Percentiles rank a stretch among this genome's conserved stretches.
phyloP scores from a whole-genome alignment of 1,140 invertebrate species.

The Scaptodrosophila lebanonensis region DNA sequence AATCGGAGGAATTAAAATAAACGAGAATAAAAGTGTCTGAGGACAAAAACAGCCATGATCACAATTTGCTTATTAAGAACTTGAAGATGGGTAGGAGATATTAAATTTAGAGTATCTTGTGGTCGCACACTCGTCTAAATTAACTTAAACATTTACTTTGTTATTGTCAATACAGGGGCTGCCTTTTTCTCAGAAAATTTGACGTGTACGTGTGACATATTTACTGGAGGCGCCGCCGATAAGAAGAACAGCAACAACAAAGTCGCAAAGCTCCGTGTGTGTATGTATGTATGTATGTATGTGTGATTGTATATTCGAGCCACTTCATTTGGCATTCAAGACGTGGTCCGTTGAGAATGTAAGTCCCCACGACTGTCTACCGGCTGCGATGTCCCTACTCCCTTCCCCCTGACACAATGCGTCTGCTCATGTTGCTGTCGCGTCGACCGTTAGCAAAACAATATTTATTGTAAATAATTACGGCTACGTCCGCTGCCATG shows the following conservation, averaged over 20 bases:
- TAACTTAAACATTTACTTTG: too few species aligned
- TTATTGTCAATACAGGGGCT: slow-evolving; percentile 16
- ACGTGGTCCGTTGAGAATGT: slow-evolving; percentile 34
- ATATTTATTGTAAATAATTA: slow-evolving; percentile 67
- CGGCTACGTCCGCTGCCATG: slow-evolving; percentile 38
- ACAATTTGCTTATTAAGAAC: too few species aligned
- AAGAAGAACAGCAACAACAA: slow-evolving; percentile 36
- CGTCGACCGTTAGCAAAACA: slow-evolving; percentile 23
- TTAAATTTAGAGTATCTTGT: too few species aligned
- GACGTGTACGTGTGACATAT: slow-evolving; percentile 69
- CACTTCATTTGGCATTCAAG: slow-evolving; percentile 44
- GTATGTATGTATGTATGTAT: slow-evolving; percentile 32
- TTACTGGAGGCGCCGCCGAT: slow-evolving; percentile 69
- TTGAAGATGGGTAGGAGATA: too few species aligned
- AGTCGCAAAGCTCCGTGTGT: slow-evolving; percentile 33
- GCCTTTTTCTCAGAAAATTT: slow-evolving; percentile 57
- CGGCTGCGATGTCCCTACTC: too few species aligned
- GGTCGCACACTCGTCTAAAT: too few species aligned
- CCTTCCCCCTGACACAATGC: not conserved
- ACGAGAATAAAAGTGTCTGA: too few species aligned
- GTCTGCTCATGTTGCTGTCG: slow-evolving; percentile 24
- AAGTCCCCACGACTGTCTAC: slow-evolving; percentile 15
- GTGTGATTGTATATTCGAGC: slow-evolving; percentile 1
- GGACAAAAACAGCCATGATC: too few species aligned
- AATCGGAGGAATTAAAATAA: too few species aligned